Percentiles rank a stretch among this genome's conserved stretches.
Evolutionary conservation across 2,797 vertebrate genomes (phyloP).

Genomic region (Neopelma chrysocephalum): DNA sequence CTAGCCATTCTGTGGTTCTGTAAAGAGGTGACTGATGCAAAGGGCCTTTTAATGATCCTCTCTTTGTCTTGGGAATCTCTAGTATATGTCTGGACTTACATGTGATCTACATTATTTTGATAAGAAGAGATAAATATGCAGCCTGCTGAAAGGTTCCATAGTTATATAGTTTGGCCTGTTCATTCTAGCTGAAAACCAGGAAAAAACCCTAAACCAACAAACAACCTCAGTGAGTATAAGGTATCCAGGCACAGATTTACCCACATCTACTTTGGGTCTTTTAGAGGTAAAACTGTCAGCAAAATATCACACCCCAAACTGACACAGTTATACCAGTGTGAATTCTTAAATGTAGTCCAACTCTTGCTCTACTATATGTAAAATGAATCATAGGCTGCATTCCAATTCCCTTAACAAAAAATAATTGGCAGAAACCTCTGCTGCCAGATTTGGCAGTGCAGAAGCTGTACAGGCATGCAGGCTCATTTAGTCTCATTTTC

Average conservation of each 20-base stretch:
- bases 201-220: not conserved
- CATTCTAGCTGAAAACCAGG: not conserved
- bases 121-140: not conserved
- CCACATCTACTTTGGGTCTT: conserved; percentile 34
- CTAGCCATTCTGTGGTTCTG: not conserved
- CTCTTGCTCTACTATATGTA: conserved; percentile 49
- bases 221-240: not conserved
- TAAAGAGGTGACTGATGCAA: not conserved
- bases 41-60: not conserved
- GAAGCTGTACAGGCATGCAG: not conserved
- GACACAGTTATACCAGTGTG: conserved; percentile 53
- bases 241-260: not conserved
- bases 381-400: conserved; percentile 33
- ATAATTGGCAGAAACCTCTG: conserved; percentile 45
- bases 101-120: not conserved
- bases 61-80: not conserved
- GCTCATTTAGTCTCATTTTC: not conserved
- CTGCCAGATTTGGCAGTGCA: conserved; percentile 32
- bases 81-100: not conserved
- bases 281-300: conserved; percentile 58
- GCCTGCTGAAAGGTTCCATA: not conserved
- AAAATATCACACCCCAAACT: conserved; percentile 60
- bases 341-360: conserved; percentile 63
- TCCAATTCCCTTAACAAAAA: conserved; percentile 56
- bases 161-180: not conserved